Conservation (phyloP, 2,113 vertebrate genomes). For the Macquaria ambigua region DNA sequence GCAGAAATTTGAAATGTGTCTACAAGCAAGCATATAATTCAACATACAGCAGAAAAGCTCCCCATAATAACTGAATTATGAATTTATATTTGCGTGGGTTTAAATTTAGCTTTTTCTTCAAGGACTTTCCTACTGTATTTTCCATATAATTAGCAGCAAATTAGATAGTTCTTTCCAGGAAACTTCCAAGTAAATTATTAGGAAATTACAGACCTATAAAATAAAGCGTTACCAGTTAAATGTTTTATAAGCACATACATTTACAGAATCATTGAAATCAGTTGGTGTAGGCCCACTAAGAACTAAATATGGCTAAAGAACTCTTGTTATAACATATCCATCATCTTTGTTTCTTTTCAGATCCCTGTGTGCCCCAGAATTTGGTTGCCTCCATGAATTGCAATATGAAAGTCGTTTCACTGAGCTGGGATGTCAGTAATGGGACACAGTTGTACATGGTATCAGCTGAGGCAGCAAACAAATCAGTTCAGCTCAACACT, state of each 20-base stretch:
- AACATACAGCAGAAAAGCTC: neutral
- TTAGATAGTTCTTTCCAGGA: neutral
- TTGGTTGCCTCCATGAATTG: slow-evolving; percentile 70
- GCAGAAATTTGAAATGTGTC: too few species aligned
- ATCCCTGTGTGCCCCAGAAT: slow-evolving; percentile 73
- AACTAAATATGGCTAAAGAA: neutral
- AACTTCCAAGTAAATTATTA: neutral
- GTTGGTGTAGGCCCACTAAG: neutral
- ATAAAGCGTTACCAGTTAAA: neutral
- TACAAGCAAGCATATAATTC: too few species aligned
- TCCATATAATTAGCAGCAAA: neutral
- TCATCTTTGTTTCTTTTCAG: slow-evolving; percentile 60
- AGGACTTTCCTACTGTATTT: neutral
- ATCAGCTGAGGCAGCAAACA: slow-evolving; percentile 37
- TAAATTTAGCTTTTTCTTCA: neutral
- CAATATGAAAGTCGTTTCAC: slow-evolving; percentile 48
- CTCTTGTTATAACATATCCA: neutral
- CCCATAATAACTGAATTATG: neutral
- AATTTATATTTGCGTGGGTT: neutral
- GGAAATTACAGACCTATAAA: too few species aligned
- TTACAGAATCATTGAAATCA: neutral
- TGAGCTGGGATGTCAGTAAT: slow-evolving; percentile 71
- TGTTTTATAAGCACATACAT: neutral
- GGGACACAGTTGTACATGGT: slow-evolving; percentile 68
- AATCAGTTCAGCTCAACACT: slow-evolving; percentile 39